Evolutionary conservation across 2,797 vertebrate species (phyloP).

Genomic region (Enteromius paludinosus): DNA sequence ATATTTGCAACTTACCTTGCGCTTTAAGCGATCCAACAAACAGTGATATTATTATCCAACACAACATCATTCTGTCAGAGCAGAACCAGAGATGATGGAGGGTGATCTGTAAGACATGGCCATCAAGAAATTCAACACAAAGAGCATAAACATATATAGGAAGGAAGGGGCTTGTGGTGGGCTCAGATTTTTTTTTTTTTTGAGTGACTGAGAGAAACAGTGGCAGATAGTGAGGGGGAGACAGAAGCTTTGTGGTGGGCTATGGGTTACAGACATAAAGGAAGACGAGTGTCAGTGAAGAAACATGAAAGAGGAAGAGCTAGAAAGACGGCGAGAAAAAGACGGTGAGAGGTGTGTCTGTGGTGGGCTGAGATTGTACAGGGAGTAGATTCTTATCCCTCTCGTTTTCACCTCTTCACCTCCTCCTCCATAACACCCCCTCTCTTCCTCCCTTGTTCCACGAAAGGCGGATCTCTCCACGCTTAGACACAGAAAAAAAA

Average conservation of each 20-base stretch:
- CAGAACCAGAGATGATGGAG: not conserved
- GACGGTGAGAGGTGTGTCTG: constrained; percentile 63
- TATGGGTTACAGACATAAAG: constrained; percentile 67
- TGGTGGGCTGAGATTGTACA: constrained; percentile 80
- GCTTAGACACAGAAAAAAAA: constrained; percentile 69
- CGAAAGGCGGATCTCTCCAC: constrained; percentile 83
- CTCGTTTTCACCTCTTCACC: constrained; percentile 65
- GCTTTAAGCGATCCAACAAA: not conserved
- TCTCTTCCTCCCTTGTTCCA: constrained; percentile 82
- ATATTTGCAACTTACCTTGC: constrained; percentile 38
- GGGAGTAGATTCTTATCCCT: constrained; percentile 76
- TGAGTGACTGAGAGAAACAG: constrained; percentile 66
- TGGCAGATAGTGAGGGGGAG: constrained; percentile 57
- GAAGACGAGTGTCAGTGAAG: constrained; percentile 57
- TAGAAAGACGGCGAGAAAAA: constrained; percentile 34
- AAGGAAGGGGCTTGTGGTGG: constrained; percentile 74
- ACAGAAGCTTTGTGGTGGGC: constrained; percentile 76
- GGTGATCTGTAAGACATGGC: constrained; percentile 11
- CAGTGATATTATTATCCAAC: constrained; percentile 31
- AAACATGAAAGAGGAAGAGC: constrained; percentile 51
- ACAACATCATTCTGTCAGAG: constrained; percentile 32
- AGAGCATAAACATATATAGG: constrained; percentile 20
- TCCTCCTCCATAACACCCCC: constrained; percentile 72
- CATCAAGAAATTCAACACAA: not conserved
- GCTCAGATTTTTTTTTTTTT: constrained; percentile 72